A percentile compares a stretch with the other conserved stretches of the same genome.
These are phyloP conservation scores for Drosophila pseudotakahashii DNA, from an alignment of 2,888 invertebrate species.

Conservation along the genomic window DNA sequence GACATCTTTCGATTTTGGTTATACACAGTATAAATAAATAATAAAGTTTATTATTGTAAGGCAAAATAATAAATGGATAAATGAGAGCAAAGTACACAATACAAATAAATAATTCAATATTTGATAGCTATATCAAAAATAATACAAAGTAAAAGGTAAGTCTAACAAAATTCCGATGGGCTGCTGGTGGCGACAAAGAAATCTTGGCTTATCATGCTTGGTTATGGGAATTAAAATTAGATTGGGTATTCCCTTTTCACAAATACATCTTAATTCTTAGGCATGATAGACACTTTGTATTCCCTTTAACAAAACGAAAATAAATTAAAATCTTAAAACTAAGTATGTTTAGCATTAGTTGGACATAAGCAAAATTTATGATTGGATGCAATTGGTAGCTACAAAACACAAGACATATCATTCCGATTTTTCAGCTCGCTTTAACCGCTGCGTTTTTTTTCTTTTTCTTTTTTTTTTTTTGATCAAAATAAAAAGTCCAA, in stretches of 20 bases:
- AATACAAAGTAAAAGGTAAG: conserved; percentile 22
- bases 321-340: conserved; percentile 12
- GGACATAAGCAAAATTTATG: conserved; percentile 36
- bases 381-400: conserved; percentile 37
- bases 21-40: conserved; percentile 40
- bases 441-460: conserved; percentile 27
- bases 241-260: not conserved
- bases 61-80: conserved; percentile 13
- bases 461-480: not conserved
- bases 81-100: conserved; percentile 26
- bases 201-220: conserved; percentile 13
- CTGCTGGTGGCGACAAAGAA: conserved; percentile 8
- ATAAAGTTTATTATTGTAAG: conserved; percentile 39
- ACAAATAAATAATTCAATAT: conserved; percentile 21
- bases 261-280: not conserved
- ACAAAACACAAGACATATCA: conserved; percentile 56
- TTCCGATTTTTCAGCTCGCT: conserved; percentile 19
- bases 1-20: conserved; percentile 27
- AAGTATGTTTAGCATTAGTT: conserved; percentile 23
- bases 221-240: conserved; percentile 2
- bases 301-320: conserved; percentile 25
- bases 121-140: conserved; percentile 22
- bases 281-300: conserved; percentile 13
- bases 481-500: conserved; percentile 83
- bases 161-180: conserved; percentile 6